A percentile compares a stretch with the other conserved stretches of the same genome.
Conservation (phyloP, 2,113 vertebrate genomes). For the Eleginops maclovinus region DNA sequence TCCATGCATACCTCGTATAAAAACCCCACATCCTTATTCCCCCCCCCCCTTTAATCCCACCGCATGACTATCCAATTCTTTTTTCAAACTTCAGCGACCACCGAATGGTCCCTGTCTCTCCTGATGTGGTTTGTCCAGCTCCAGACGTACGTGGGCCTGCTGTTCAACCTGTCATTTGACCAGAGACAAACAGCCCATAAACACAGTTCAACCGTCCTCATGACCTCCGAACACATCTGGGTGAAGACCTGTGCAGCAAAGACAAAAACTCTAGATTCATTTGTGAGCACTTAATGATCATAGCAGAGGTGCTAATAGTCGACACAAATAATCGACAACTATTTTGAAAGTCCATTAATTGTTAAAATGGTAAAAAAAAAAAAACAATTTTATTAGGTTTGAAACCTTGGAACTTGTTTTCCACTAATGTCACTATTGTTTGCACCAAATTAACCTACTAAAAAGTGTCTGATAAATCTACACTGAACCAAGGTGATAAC, state of each 20-base stretch:
- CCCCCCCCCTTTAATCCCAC: slow-evolving; percentile 39
- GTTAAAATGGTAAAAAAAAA: too few relatives aligned
- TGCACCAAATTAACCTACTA: too few relatives aligned
- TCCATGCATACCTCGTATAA: slow-evolving; percentile 61
- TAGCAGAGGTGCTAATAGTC: neutral
- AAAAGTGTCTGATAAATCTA: too few relatives aligned
- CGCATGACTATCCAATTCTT: slow-evolving; percentile 51
- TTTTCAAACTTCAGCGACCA: slow-evolving; percentile 45
- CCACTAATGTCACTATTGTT: too few relatives aligned
- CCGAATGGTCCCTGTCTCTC: slow-evolving; percentile 38
- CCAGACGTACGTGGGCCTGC: slow-evolving; percentile 39
- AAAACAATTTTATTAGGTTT: too few relatives aligned
- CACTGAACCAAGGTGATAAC: neutral
- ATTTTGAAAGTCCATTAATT: too few relatives aligned
- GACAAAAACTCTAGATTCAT: neutral
- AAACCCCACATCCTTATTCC: slow-evolving; percentile 47
- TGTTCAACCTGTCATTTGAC: slow-evolving; percentile 51
- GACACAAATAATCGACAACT: too few relatives aligned
- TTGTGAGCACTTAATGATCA: neutral
- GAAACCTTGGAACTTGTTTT: too few relatives aligned
- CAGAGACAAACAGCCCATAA: slow-evolving; percentile 12
- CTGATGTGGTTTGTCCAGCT: slow-evolving; percentile 48
- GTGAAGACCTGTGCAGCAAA: neutral
- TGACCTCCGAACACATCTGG: slow-evolving; percentile 35
- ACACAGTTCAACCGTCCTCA: neutral